Conservation (phyloP, 2,797 vertebrate genomes). For the Chaetophractus vellerosus region DNA sequence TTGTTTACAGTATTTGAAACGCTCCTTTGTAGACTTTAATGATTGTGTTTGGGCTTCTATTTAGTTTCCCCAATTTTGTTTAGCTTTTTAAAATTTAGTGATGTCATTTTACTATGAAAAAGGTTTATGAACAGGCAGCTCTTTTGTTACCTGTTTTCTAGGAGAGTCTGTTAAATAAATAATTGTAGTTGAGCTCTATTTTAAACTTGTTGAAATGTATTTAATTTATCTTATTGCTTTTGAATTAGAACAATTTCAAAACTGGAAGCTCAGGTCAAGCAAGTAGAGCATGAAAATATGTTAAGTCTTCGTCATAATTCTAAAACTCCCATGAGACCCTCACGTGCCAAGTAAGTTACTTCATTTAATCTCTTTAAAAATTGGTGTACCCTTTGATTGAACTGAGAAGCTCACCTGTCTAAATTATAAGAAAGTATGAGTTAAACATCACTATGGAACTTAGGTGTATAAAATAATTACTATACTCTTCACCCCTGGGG, state of each 20-base stretch:
- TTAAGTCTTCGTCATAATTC: slow-evolving; percentile 90
- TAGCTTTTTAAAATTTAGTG: slow-evolving; percentile 2
- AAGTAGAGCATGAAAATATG: slow-evolving; percentile 95
- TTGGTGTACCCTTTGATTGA: neutral
- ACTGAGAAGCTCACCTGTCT: neutral
- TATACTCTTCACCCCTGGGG: too few relatives aligned
- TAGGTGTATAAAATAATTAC: neutral
- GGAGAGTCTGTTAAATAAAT: neutral
- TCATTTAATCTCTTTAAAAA: neutral
- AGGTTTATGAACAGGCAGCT: neutral
- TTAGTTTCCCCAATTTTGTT: neutral
- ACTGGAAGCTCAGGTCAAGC: slow-evolving; percentile 97
- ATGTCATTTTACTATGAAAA: neutral
- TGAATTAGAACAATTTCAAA: slow-evolving; percentile 93
- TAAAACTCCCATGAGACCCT: slow-evolving; percentile 89
- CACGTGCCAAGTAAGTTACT: slow-evolving; percentile 92
- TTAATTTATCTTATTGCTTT: slow-evolving; percentile 74
- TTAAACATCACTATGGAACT: neutral
- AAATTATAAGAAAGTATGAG: neutral
- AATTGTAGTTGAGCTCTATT: neutral
- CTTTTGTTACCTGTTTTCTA: neutral
- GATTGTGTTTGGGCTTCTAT: neutral
- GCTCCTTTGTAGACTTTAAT: neutral
- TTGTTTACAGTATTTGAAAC: neutral
- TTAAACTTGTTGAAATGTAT: neutral